Conservation (phyloP, 2,113 vertebrate species). For the Heteronetta atricapilla region DNA sequence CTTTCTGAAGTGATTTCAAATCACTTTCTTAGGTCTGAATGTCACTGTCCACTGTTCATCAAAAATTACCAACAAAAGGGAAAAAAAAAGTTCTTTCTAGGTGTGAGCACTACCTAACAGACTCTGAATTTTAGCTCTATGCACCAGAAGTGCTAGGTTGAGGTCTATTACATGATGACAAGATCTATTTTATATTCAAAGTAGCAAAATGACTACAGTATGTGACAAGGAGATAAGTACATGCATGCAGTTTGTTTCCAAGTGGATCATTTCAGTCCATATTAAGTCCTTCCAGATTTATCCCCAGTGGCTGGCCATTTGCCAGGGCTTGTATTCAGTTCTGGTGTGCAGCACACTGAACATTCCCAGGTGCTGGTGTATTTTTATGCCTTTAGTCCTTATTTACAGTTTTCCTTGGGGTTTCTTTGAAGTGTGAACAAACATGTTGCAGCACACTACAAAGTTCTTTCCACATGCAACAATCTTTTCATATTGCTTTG, state of each 20-base stretch:
- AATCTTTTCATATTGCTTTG: slow-evolving; percentile 49
- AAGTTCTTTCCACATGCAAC: slow-evolving; percentile 58
- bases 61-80: neutral
- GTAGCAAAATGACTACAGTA: slow-evolving; percentile 49
- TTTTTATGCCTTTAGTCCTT: slow-evolving; percentile 75
- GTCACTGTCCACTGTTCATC: neutral
- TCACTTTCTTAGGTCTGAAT: neutral
- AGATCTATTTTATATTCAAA: slow-evolving; percentile 66
- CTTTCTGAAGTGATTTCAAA: slow-evolving; percentile 8
- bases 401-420: slow-evolving; percentile 78
- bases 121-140: neutral
- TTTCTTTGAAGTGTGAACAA: slow-evolving; percentile 79
- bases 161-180: slow-evolving; percentile 15
- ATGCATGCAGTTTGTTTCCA: slow-evolving; percentile 67
- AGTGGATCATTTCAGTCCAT: slow-evolving; percentile 53
- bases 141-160: neutral
- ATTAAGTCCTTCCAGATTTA: slow-evolving; percentile 79
- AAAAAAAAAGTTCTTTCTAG: neutral
- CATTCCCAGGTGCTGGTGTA: slow-evolving; percentile 78
- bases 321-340: slow-evolving; percentile 67
- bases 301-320: slow-evolving; percentile 62
- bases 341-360: slow-evolving; percentile 74
- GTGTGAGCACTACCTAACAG: neutral
- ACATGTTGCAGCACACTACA: slow-evolving; percentile 40
- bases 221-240: slow-evolving; percentile 70